A percentile compares a stretch with the other conserved stretches of the same genome.
These are phyloP conservation scores for Drosophila bocqueti DNA, from an alignment of 1,140 invertebrate genomes.

Conservation along the genomic window DNA sequence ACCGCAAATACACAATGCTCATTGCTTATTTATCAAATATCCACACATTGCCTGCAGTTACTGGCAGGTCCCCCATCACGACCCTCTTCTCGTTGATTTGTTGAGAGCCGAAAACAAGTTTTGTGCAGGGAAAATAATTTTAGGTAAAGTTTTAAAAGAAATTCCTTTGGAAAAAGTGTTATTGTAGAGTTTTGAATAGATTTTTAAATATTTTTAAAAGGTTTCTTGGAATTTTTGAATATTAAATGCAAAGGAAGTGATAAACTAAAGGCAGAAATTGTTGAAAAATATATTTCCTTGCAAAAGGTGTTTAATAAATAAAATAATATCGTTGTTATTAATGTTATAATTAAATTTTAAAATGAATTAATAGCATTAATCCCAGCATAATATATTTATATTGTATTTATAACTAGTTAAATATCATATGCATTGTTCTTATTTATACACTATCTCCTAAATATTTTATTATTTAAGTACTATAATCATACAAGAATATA, in stretches of 20 bases:
- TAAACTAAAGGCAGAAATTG: too few species aligned
- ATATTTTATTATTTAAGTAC: too few species aligned
- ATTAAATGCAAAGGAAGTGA: not conserved
- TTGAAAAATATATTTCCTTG: not conserved
- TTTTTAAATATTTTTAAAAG: not conserved
- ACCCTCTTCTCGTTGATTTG: conserved; percentile 32
- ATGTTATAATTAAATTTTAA: too few species aligned
- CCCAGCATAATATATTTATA: too few species aligned
- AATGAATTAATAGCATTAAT: too few species aligned
- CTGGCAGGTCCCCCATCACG: conserved; percentile 16
- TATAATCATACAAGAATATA: not conserved
- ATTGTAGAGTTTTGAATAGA: not conserved
- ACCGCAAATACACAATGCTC: conserved; percentile 49
- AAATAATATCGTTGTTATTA: too few species aligned
- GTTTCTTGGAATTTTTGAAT: not conserved
- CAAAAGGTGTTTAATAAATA: too few species aligned
- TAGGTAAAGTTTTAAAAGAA: not conserved
- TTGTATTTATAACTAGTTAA: too few species aligned
- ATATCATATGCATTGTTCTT: not conserved
- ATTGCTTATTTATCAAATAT: conserved; percentile 84
- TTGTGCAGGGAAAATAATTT: conserved; percentile 1
- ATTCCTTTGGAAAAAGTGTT: not conserved
- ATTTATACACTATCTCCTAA: too few species aligned
- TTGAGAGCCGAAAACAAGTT: conserved; percentile 14
- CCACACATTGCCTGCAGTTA: conserved; percentile 57